Base-by-base conservation (phyloP, 2,797 vertebrate genomes). In the Nyctalus aviator region DNA sequence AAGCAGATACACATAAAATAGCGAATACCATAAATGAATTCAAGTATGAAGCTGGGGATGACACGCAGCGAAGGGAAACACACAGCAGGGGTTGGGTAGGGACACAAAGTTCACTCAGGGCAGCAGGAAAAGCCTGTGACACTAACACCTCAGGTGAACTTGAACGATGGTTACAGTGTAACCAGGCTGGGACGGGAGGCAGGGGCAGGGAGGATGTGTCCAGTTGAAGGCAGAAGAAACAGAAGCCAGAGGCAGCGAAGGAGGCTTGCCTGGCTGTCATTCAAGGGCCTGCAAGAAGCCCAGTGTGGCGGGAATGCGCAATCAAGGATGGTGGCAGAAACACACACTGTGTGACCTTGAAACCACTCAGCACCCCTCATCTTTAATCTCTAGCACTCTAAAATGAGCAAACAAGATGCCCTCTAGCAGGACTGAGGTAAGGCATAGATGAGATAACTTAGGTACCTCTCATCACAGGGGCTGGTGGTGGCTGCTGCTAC, bases 21-120 rank as follows among this genome's bases (percentile, higher is more conserved):
- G 53, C 13, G 8, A 79, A 32, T 10, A 35, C 20, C 57, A 27
- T 2, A 57, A 64, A 27, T 14, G 18, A 62, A 32, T 23, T 10
- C 32, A 3, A 30, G 8, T 10, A 4, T 23, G 27, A 44, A 30
- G 27, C 55, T 27, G 50, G 25, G 41, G 9, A 13, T 44, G 14
- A 53, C 1, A 3, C 18, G 25, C 71, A 8, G 27, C 12, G 4
- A 77, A 57, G 15, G 6, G 30, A 5, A 5, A 17, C 15, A 17
- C 2, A 30, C 1, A 0, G 6, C 41, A 12, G 14, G 30, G 4
- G 27, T 9, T 17, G 12, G 53, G 35, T 14, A 1, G 2, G 25
- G 21, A 20, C 2, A 20, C 14, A 2, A 48, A 15, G 35, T 2
- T 27, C 13, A 30, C 17, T 8, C 2, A n/a, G 25, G 32, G 10